Percentiles rank a stretch among this genome's conserved stretches.
Evolutionary conservation across 2,113 vertebrate species (phyloP).

Genomic region (Leuciscus idus): DNA sequence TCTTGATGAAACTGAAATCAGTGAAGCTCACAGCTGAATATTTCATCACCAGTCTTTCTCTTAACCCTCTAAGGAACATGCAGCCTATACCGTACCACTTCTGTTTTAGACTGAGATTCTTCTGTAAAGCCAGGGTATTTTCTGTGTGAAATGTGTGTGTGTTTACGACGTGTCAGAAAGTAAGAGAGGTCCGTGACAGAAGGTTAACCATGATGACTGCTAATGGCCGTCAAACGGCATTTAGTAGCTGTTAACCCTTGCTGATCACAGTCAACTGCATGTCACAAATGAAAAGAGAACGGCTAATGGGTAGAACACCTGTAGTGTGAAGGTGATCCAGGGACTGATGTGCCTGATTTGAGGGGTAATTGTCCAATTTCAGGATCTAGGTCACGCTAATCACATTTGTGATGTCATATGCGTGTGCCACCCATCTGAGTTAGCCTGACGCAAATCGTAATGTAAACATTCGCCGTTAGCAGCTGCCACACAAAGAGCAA

Average conservation of each 20-base stretch:
- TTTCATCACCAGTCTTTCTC: slow-evolving; percentile 43
- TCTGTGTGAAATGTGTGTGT: slow-evolving; percentile 13
- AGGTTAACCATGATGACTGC: slow-evolving; percentile 14
- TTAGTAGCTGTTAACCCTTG: slow-evolving; percentile 23
- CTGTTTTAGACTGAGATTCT: neutral
- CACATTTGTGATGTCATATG: slow-evolving; percentile 44
- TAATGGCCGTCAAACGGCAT: neutral
- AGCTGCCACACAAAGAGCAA: neutral
- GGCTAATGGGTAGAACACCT: slow-evolving; percentile 5
- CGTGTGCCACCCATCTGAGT: neutral
- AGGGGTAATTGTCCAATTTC: slow-evolving; percentile 26
- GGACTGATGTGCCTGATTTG: slow-evolving; percentile 1
- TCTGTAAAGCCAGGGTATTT: slow-evolving; percentile 17
- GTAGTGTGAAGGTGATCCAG: slow-evolving; percentile 29
- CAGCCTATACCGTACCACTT: neutral
- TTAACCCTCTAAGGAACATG: neutral
- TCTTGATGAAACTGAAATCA: slow-evolving; percentile 55
- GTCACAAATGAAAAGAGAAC: slow-evolving; percentile 4
- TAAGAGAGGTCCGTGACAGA: slow-evolving; percentile 18
- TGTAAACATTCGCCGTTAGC: neutral
- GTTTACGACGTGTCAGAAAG: neutral
- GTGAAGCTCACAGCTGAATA: slow-evolving; percentile 49
- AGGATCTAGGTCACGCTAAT: slow-evolving; percentile 37
- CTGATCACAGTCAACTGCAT: slow-evolving; percentile 28
- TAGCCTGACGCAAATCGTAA: neutral